These are phyloP conservation scores for Urocynchramus pylzowi DNA, from an alignment of 2,113 vertebrate genomes.

Conservation along the genomic window DNA sequence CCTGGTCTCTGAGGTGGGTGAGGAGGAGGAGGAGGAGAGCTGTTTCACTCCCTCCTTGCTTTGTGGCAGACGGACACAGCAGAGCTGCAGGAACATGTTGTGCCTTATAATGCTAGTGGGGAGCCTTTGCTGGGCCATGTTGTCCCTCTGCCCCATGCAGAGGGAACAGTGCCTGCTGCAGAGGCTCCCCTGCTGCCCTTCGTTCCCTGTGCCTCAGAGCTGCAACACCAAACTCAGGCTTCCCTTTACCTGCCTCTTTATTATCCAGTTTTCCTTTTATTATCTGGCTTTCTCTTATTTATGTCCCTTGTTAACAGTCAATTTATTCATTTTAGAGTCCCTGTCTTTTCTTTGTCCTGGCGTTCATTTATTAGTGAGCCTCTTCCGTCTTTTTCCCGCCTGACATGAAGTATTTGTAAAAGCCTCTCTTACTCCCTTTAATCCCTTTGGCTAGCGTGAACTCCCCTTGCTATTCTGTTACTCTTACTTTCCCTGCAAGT, in stretches of 20 bases:
- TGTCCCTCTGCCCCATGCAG: neutral
- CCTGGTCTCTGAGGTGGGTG: neutral
- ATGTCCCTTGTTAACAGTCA: neutral
- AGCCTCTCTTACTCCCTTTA: conserved; percentile 18
- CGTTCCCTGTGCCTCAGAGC: no score
- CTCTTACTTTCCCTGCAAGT: neutral
- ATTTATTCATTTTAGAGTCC: conserved; percentile 11
- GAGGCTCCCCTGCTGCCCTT: neutral
- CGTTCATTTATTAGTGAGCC: neutral
- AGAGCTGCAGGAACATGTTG: neutral
- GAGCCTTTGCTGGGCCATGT: neutral
- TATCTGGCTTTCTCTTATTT: neutral
- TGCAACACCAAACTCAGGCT: accelerated
- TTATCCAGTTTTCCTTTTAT: neutral
- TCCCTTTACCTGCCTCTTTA: neutral
- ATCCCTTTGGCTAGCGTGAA: neutral
- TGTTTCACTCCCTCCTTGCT: neutral
- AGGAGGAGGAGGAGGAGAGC: neutral
- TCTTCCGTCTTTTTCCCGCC: neutral
- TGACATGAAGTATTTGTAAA: conserved; percentile 32
- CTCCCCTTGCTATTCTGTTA: neutral
- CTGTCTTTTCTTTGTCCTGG: neutral
- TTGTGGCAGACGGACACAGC: neutral
- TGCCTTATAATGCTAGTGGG: accelerated
- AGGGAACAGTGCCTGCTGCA: neutral